phyloP scores from a whole-genome alignment of 2,113 vertebrate species.

The Spheniscus mendiculus region DNA sequence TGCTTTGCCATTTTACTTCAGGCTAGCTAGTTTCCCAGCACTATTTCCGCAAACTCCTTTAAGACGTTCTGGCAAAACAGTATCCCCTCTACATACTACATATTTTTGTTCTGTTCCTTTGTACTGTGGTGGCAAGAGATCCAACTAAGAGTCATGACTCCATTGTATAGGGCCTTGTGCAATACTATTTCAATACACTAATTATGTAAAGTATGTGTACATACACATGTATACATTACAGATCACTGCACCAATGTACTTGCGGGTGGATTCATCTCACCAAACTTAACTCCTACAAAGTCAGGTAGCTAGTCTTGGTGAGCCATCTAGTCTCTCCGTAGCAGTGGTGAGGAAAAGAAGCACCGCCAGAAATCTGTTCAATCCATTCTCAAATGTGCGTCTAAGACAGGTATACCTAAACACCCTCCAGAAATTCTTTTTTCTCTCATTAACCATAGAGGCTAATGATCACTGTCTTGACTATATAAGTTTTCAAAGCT shows the following conservation, averaged over 20 bases:
- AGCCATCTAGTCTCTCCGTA: background rate
- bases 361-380: background rate
- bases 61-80: background rate
- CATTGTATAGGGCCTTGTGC: background rate
- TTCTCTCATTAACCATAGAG: background rate
- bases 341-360: background rate
- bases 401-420: background rate
- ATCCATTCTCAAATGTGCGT: background rate
- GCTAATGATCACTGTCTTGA: background rate
- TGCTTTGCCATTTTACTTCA: background rate
- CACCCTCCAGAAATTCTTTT: background rate
- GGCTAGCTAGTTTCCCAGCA: background rate
- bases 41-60: background rate
- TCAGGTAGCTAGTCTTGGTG: background rate
- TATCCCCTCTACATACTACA: accelerated
- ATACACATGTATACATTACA: background rate
- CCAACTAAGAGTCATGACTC: background rate
- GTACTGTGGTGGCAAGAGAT: background rate
- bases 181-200: background rate
- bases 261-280: background rate
- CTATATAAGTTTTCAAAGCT: background rate
- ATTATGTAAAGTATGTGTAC: background rate
- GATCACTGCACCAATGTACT: background rate
- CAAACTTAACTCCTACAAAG: background rate
- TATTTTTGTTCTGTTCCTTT: background rate